Percentiles rank a stretch among this genome's conserved stretches.
Evolutionary conservation across 2,888 invertebrate species (phyloP).

Genomic region (Synergus japonicus): DNA sequence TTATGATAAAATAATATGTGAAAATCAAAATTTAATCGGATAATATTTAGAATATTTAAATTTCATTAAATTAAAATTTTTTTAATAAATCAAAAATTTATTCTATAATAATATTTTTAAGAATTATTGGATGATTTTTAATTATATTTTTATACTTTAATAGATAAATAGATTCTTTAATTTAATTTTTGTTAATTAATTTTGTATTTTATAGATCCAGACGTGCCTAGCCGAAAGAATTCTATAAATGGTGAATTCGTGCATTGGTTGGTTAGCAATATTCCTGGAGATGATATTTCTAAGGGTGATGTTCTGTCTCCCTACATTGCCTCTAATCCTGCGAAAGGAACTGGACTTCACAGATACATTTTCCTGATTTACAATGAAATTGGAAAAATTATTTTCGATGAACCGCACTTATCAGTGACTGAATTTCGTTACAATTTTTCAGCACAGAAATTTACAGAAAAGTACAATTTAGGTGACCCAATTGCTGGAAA

Average conservation of each 20-base stretch:
- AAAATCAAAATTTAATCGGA: too few relatives aligned
- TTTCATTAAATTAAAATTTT: too few relatives aligned
- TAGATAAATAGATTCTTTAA: too few relatives aligned
- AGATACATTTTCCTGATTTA: slow-evolving; percentile 89
- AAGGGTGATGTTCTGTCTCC: slow-evolving; percentile 87
- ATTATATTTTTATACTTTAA: not conserved
- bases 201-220: slow-evolving; percentile 83
- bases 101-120: too few relatives aligned
- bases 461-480: slow-evolving; percentile 89
- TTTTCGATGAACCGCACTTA: slow-evolving; percentile 80
- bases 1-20: too few relatives aligned
- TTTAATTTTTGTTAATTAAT: too few relatives aligned
- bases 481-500: slow-evolving; percentile 93
- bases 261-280: slow-evolving; percentile 94
- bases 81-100: too few relatives aligned
- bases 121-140: too few relatives aligned
- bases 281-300: slow-evolving; percentile 85
- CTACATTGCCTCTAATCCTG: slow-evolving; percentile 92
- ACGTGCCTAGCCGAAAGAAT: slow-evolving; percentile 90
- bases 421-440: slow-evolving; percentile 78
- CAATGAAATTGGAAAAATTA: slow-evolving; percentile 82
- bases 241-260: slow-evolving; percentile 92
- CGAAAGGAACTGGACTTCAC: slow-evolving; percentile 86
- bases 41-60: too few relatives aligned
- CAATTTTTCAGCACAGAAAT: slow-evolving; percentile 83